Evolutionary conservation across 2,113 vertebrate genomes (phyloP).

Genomic region (Pachypanchax playfairii): DNA sequence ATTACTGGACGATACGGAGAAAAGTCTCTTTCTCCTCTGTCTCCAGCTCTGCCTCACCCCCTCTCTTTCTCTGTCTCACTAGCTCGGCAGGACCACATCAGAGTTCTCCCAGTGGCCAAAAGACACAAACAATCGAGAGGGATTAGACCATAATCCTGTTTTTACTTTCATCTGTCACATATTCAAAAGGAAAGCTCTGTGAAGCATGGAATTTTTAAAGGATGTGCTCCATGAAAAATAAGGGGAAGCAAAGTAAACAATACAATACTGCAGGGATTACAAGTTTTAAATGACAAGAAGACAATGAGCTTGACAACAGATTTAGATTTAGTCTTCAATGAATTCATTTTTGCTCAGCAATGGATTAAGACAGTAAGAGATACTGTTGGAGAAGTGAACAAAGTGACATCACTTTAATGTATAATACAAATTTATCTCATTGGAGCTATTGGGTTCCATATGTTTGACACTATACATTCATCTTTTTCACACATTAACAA

Average conservation of each 20-base stretch:
- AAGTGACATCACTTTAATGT: neutral
- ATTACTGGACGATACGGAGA: conserved; percentile 64
- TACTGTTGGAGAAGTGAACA: conserved; percentile 35
- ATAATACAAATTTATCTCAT: neutral
- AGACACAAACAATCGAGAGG: conserved; percentile 79
- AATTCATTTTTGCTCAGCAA: conserved; percentile 39
- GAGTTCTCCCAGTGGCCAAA: conserved; percentile 72
- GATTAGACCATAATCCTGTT: conserved; percentile 81
- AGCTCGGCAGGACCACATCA: conserved; percentile 68
- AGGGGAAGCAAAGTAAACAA: conserved; percentile 68
- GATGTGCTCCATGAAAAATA: conserved; percentile 65
- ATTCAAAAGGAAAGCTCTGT: conserved; percentile 66
- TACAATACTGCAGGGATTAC: conserved; percentile 55
- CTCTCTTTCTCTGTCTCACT: conserved; percentile 25
- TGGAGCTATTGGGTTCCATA: too few relatives aligned
- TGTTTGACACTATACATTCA: too few relatives aligned
- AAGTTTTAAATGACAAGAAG: conserved; percentile 67
- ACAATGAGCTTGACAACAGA: conserved; percentile 60
- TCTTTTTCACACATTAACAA: too few relatives aligned
- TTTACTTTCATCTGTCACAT: conserved; percentile 78
- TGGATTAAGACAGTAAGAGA: conserved; percentile 33
- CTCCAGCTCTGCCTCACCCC: conserved; percentile 16
- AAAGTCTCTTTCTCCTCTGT: conserved; percentile 54
- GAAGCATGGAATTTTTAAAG: conserved; percentile 67
- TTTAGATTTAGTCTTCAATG: conserved; percentile 36